Base-by-base conservation (phyloP, 2,888 invertebrate species). In the Nymphalis urticae region DNA sequence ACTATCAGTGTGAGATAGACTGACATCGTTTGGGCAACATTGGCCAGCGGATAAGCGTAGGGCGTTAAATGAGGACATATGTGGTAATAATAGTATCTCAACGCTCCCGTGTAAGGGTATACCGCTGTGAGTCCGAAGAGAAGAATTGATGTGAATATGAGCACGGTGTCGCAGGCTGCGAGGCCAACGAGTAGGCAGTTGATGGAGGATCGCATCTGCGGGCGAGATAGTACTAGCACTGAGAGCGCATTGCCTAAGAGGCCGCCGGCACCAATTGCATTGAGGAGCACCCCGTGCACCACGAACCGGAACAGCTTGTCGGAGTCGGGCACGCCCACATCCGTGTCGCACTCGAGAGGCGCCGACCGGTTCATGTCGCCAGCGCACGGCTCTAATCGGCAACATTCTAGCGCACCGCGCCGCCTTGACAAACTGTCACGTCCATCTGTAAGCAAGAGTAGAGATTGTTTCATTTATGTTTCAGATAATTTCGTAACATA, bases 151-250 rank as follows among this genome's bases (percentile, higher is more conserved):
- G 97, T 97, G 77, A 97, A 92, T 79, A 98, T 97, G 77, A 99
- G 94, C 74, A 97, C 95, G 16, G 97, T 97, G 93, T 99, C 99
- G 88, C 98, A 98, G 78, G 97, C 95, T 32, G 99, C 98, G 77
- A 99, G 94, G 7, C 98, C 98, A 75, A 98, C 97, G 71, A 99
- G 94, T 82, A 98, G 95, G 87, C 98, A 97, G 90, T 98, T 98
- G 83, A 98, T 97, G 82, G 98, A 98, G 70, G 98, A 98, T 80
- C 97, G 95, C 98, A 99, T 98, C 88, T 98, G 97, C 32, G 98
- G 98, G 66, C 98, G 95, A 69, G 97, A 97, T 64, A 98, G 93
- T 77, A 98, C 98, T 72, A 98, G 95, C 94, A 97, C 97, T 53
- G 98, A 96, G 68, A 98, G 96, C 69, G 97, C 94, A 89, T 98